Evolutionary conservation across 2,113 vertebrate genomes (phyloP).

Genomic region (Clarias batrachus): DNA sequence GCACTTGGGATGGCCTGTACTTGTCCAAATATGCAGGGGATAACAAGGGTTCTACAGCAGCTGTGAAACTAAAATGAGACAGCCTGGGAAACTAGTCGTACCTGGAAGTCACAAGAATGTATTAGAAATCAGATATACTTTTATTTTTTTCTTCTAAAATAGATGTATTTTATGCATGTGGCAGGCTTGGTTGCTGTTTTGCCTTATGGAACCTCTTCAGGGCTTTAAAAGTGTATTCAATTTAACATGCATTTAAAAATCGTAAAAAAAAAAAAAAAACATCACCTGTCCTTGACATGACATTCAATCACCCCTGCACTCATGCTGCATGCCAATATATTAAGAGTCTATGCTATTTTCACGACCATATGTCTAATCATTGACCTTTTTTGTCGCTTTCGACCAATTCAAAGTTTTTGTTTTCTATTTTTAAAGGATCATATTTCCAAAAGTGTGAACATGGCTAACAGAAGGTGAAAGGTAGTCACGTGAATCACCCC

Average conservation of each 20-base stretch:
- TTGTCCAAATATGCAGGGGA: constrained; percentile 47
- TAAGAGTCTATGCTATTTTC: not conserved
- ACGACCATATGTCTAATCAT: not conserved
- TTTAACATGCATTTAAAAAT: constrained; percentile 7
- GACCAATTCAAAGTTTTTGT: not conserved
- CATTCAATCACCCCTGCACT: constrained; percentile 1
- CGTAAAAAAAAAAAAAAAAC: not conserved
- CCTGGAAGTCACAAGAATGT: not conserved
- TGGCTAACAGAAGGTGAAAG: not conserved
- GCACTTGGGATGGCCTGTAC: constrained; percentile 45
- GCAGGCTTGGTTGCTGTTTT: not conserved
- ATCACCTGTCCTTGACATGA: constrained; percentile 10
- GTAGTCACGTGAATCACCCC: not conserved
- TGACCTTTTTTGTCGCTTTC: not conserved
- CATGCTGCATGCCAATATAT: not conserved
- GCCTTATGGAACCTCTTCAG: not conserved
- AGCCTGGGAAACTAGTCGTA: constrained; percentile 16
- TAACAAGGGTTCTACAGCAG: constrained; percentile 24
- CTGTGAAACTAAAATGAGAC: constrained; percentile 30
- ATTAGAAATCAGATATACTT: not conserved
- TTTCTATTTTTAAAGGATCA: not conserved
- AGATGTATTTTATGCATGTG: not conserved
- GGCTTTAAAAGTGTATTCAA: not conserved
- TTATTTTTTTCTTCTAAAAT: not conserved
- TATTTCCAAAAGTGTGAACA: constrained; percentile 11